A percentile compares a stretch with the other conserved stretches of the same genome.
Conservation (phyloP, 2,888 invertebrate species). For the Eumacrocentrus americanus region DNA sequence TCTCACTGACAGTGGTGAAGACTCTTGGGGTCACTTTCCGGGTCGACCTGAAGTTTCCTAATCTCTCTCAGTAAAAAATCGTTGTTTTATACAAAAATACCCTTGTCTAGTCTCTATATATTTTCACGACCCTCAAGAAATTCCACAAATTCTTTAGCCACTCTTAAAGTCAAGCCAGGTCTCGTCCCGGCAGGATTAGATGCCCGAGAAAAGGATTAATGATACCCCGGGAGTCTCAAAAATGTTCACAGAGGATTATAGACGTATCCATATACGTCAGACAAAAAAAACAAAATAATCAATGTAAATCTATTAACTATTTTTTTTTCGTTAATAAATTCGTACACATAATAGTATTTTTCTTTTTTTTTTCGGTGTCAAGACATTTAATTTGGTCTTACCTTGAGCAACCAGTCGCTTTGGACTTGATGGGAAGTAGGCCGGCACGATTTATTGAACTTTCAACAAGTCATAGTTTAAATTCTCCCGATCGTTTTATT, state of each 20-base stretch:
- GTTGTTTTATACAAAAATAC: background rate
- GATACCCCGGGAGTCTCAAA: too few species aligned
- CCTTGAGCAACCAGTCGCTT: conserved; percentile 7
- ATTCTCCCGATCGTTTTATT: background rate
- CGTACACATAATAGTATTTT: too few species aligned
- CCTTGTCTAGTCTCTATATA: background rate
- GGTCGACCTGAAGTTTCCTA: background rate
- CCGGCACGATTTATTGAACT: background rate
- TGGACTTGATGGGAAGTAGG: conserved; percentile 9
- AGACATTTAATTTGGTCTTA: background rate
- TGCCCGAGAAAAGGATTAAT: too few species aligned
- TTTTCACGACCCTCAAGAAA: background rate
- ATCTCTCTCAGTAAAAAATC: background rate
- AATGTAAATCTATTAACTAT: background rate
- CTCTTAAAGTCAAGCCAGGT: background rate
- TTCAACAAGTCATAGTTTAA: background rate
- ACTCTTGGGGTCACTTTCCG: background rate
- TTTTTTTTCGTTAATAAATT: background rate
- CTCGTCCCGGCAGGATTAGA: too few species aligned
- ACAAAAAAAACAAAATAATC: background rate
- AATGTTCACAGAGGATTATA: too few species aligned
- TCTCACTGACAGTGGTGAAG: background rate
- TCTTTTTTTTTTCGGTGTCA: too few species aligned
- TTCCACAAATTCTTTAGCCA: background rate
- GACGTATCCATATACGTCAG: background rate